Base-by-base conservation (phyloP, 2,113 vertebrate genomes). In the Mesocricetus auratus region DNA sequence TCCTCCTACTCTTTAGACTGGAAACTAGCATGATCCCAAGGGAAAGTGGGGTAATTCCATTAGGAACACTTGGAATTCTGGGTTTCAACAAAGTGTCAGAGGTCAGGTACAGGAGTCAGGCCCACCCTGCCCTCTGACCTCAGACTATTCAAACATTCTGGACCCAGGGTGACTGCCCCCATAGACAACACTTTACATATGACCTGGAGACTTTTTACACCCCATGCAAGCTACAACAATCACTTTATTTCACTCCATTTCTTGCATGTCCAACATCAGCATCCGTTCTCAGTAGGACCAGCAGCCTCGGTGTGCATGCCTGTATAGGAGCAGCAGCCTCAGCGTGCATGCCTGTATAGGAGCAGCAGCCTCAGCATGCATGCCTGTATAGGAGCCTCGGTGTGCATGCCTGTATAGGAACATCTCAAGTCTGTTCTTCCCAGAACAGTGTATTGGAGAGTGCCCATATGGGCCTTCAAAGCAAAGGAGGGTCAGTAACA, bases 371-470 rank as follows among this genome's bases (percentile, higher is more conserved):
- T n/a, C n/a, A n/a, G n/a, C n/a, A n/a, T n/a, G n/a, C 1, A 15
- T 3, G 31, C n/a, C 53, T 42, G 50, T 2, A 0, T 15, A 17
- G 45, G 36, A 33, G 45, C 42, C 31, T 29, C 2, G 0, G 29
- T 7, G 5, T 5, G 5, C 1, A 15, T 3, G 31, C n/a, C 53
- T 42, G 50, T 2, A 0, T 15, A 17, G 45, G 36, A 0, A 17
- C 15, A 71, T 26, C 24, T 29, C 36, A 0, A 15, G 13, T 17
- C 85, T 2, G 4, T 4, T 62, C 77, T 90, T 66, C 69, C 79
- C 42, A 0, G 0, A 78, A 15, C 64, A 7, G 15, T 8, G 19
- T 16, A 26, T 68, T 1, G 31, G 11, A 11, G 0, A 5, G 0
- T 22, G 39, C 26, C 31, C 10, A n/a, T 1, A 2, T 2, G 64